phyloP scores from a whole-genome alignment of 2,888 invertebrate genomes.

The Diarsia mendica region DNA sequence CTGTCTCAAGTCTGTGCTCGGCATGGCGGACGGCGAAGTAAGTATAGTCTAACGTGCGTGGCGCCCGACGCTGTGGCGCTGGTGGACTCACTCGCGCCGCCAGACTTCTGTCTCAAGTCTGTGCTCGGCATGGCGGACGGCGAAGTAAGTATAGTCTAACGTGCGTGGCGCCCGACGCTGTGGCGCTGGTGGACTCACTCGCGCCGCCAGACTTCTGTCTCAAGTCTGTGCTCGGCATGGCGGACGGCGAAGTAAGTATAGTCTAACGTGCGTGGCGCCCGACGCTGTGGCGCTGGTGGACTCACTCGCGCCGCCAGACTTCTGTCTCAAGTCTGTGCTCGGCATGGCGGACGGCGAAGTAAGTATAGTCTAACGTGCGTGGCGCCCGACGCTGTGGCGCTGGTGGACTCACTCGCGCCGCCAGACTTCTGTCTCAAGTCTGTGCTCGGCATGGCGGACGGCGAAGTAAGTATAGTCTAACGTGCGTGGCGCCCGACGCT shows the following conservation, averaged over 20 bases:
- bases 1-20: conserved; percentile 96
- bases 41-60: too few species aligned
- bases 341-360: too few species aligned
- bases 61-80: conserved; percentile 94
- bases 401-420: conserved; percentile 96
- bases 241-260: too few species aligned
- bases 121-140: conserved; percentile 95
- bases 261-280: too few species aligned
- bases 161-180: conserved; percentile 93
- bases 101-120: conserved; percentile 96
- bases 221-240: conserved; percentile 95
- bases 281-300: conserved; percentile 95
- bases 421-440: conserved; percentile 97
- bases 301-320: conserved; percentile 96
- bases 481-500: conserved; percentile 93
- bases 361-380: too few species aligned
- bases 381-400: conserved; percentile 93
- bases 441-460: conserved; percentile 94
- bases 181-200: conserved; percentile 94
- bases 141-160: too few species aligned
- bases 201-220: conserved; percentile 97
- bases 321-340: conserved; percentile 95
- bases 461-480: too few species aligned
- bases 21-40: too few species aligned
- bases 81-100: conserved; percentile 95